A percentile compares a stretch with the other conserved stretches of the same genome.
Conservation (phyloP, 2,888 invertebrate species). For the Lydus trimaculatus region DNA sequence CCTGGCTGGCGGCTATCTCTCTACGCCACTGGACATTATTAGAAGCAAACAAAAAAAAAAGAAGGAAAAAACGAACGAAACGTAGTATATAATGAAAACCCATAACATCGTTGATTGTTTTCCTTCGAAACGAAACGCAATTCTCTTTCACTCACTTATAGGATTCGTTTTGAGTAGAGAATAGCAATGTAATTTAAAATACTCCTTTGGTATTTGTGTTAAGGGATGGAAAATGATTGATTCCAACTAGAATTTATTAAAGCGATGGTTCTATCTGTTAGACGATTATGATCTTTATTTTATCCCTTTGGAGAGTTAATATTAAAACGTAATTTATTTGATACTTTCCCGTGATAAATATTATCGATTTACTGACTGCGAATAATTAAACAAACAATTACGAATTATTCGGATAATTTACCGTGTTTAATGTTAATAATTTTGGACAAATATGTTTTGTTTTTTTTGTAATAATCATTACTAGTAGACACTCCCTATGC, state of each 20-base stretch:
- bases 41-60: conserved; percentile 38
- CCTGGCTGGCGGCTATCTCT: background rate
- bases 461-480: background rate
- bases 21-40: conserved; percentile 35
- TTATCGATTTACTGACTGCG: background rate
- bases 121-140: conserved; percentile 36
- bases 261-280: conserved; percentile 32
- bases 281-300: conserved; percentile 34
- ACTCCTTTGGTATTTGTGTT: conserved; percentile 38
- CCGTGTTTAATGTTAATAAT: background rate
- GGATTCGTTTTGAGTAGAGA: background rate
- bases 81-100: conserved; percentile 35
- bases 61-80: no score
- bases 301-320: background rate
- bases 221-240: conserved; percentile 44
- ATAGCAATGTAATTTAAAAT: conserved; percentile 39
- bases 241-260: conserved; percentile 44
- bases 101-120: conserved; percentile 44
- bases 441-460: background rate
- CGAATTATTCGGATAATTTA: background rate
- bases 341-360: background rate
- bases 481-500: background rate
- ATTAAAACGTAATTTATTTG: background rate
- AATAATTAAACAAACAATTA: background rate
- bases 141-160: conserved; percentile 33